Conservation (phyloP, 2,113 vertebrate genomes). For the Ochotona princeps region DNA sequence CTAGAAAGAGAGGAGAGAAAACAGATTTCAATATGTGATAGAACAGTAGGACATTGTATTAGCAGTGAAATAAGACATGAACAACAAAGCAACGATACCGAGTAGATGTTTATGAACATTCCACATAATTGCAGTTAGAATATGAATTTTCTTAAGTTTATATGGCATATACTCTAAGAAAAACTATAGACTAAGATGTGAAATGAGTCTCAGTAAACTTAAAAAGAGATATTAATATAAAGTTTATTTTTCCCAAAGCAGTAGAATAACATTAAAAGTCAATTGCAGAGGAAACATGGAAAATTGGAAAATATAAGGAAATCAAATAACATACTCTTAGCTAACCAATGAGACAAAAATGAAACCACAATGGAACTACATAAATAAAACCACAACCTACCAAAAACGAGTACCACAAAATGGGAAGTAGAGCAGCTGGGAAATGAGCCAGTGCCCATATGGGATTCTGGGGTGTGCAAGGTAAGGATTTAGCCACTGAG, state of each 20-base stretch:
- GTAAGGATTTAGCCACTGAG: no score
- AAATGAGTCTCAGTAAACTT: not conserved
- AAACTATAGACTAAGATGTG: not conserved
- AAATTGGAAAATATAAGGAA: not conserved
- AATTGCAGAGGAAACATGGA: not conserved
- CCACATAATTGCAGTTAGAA: not conserved
- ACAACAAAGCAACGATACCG: not conserved
- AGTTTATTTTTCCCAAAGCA: not conserved
- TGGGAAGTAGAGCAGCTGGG: no score
- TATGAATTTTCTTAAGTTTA: not conserved
- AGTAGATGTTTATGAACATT: not conserved
- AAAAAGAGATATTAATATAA: not conserved
- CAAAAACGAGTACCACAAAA: not conserved
- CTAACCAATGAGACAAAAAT: not conserved
- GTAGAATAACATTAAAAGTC: not conserved
- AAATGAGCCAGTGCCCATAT: no score
- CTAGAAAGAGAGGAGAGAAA: not conserved
- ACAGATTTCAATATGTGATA: not conserved
- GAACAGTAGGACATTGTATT: not conserved
- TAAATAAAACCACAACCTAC: not conserved
- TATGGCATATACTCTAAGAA: not conserved
- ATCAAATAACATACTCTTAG: not conserved
- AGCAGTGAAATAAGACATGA: not conserved
- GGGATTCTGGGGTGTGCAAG: no score
- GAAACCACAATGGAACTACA: not conserved